Evolutionary conservation across 1,140 invertebrate genomes (phyloP), one percentile per base, ranked within the genome.

Genomic region (Drosophila ercepeae): DNA sequence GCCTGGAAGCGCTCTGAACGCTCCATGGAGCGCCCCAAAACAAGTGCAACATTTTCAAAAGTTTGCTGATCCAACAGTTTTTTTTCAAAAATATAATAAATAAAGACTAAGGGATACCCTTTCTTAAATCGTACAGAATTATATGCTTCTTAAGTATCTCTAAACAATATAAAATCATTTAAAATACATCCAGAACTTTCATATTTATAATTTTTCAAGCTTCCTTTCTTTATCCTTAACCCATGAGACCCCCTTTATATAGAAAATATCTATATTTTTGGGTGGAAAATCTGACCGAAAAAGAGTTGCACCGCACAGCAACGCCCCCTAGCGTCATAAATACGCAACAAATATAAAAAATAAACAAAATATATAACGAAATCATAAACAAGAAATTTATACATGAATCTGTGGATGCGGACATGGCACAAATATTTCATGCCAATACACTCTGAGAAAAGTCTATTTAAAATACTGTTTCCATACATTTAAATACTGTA

Each of bases 1-100:
- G 82, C 82, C 82, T 88, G 82, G 82, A 88, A 88, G 82, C 82
- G 79, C 69, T 88, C 82, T 59, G 72, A 89, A 78, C 82, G 82
- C 83, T 78, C 64, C 77, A 88, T 78, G 64, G 82, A 88, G 59
- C 81, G 52, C 44, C 69, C 69, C 71, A 64, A 32, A 81, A 77
- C 59, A 73, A 68, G 46, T 42, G 44, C 60, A 68, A 67, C 48
- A 67, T 68, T 67, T 65, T 51, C 25, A 53, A 58, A 45, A 52
- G 14, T 42, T 14, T 41, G 6, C 13, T 14, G 36, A 36, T 36
- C 34, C 34, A 36, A 27, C 27, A 27, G 27, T 27, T 27, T 27
- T 29, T 32, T 3, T 9, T 4, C 9, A 8, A 32, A 32, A 32
- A 4, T 32, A 0, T 3, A 3, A 32, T 11, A 32, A 32, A 32